Base-by-base conservation (phyloP, 1,140 invertebrate species). In the Papilio polytes region DNA sequence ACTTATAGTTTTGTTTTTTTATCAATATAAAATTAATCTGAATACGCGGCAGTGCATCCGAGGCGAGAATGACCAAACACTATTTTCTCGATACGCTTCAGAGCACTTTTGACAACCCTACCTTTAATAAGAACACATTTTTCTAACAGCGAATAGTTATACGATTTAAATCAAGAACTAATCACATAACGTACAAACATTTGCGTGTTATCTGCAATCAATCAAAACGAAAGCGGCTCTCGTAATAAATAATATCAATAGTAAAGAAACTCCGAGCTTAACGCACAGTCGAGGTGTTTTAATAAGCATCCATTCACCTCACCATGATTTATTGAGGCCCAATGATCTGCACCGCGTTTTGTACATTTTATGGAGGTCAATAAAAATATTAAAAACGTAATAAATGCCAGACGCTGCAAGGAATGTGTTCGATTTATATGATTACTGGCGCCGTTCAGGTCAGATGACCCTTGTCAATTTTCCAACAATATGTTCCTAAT, bases 311-410 rank as follows among this genome's bases (percentile, higher is more conserved):
- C 82, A 85, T 86, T 85, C 82, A 84, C 59, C 80, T 81, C 79
- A 48, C 41, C 41, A 82, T 90, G 87, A 91, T 89, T 88, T 90
- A 90, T 90, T 78, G 80, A 56, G 78, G 78, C 59, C 59, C 63
- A 31, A 70, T 84, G 87, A 84, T 84, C 83, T 83, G 84, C 81
- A 83, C 82, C 78, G 82, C 87, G 86, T 84, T 87, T 87, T 74
- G 46, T 80, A 72, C 80, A 80, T 84, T 87, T 89, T 88, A 87
- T 86, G 84, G 76, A 77, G 79, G 83, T 85, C 87, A 86, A 88
- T 87, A 87, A 86, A 88, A 85, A 84, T 85, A 87, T 88, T 56
- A 73, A 80, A 80, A 74, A 56, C 59, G 78, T 83, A 84, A 85
- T 86, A 87, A 89, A 89, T 85, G 63, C 63, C 63, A 70, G 66